phyloP scores from a whole-genome alignment of 1,140 invertebrate species.

The Ditylenchus dipsaci region DNA sequence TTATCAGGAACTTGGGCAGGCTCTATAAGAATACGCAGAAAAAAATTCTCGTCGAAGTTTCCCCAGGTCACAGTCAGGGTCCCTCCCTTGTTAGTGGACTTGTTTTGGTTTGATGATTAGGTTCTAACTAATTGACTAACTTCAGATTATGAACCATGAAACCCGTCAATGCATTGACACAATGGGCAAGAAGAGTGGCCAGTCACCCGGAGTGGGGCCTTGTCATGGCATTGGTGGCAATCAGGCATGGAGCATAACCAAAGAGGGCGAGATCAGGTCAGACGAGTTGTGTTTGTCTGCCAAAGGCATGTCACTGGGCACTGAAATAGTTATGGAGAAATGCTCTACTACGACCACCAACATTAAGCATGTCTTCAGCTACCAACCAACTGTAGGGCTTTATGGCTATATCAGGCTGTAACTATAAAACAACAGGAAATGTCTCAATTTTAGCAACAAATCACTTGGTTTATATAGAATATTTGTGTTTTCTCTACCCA shows the following conservation, averaged over 20 bases:
- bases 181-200: slow-evolving; percentile 45
- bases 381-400: slow-evolving; percentile 23
- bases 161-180: slow-evolving; percentile 35
- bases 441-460: background rate
- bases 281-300: slow-evolving; percentile 39
- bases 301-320: background rate
- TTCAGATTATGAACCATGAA: slow-evolving; percentile 23
- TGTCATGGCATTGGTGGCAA: slow-evolving; percentile 49
- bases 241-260: slow-evolving; percentile 44
- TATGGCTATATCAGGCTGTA: background rate
- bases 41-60: no score
- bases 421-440: background rate
- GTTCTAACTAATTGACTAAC: background rate
- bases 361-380: slow-evolving; percentile 25
- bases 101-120: no score
- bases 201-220: slow-evolving; percentile 29
- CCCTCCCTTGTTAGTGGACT: no score
- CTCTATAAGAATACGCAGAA: no score
- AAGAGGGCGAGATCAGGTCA: slow-evolving; percentile 41
- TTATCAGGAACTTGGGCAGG: no score
- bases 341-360: slow-evolving; percentile 30
- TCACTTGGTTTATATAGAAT: background rate
- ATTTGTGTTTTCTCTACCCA: background rate
- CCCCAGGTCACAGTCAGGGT: no score
- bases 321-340: slow-evolving; percentile 36